phyloP scores from a whole-genome alignment of 2,888 invertebrate genomes.

The Caenorhabditis sp. region DNA sequence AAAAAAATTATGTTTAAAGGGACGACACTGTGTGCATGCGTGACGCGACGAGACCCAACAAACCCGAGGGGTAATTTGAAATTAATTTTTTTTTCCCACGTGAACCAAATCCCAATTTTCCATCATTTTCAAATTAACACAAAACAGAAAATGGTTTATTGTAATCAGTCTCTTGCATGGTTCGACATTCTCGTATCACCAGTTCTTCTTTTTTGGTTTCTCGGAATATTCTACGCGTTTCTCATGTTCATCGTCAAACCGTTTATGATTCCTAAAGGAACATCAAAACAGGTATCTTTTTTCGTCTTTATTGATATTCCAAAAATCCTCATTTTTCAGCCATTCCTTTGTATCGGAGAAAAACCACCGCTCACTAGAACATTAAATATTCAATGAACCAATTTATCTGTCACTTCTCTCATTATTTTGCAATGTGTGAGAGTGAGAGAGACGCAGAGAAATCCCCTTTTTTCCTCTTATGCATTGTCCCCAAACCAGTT shows the following conservation, averaged over 20 bases:
- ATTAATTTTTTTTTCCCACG: no score
- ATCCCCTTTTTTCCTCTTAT: no score
- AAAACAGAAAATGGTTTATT: neutral
- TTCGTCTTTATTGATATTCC: neutral
- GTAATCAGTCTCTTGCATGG: constrained; percentile 25
- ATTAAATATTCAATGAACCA: constrained; percentile 14
- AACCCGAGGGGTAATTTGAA: no score
- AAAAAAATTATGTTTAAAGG: no score
- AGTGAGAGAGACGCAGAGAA: no score
- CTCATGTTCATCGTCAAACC: constrained; percentile 37
- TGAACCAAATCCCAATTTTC: neutral
- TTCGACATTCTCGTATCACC: constrained; percentile 38
- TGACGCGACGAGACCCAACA: no score
- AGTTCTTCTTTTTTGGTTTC: constrained; percentile 32
- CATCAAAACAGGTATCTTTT: constrained; percentile 23
- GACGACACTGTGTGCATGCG: no score
- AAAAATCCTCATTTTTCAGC: constrained; percentile 15
- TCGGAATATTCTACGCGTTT: constrained; percentile 36
- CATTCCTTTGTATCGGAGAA: constrained; percentile 35
- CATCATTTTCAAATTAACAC: neutral
- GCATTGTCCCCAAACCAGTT: no score
- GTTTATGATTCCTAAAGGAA: constrained; percentile 30
- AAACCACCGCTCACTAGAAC: constrained; percentile 20
- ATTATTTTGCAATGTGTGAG: no score
- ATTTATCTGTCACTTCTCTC: no score